Conservation (phyloP, 1,140 invertebrate species). For the Orchestia grillus region DNA sequence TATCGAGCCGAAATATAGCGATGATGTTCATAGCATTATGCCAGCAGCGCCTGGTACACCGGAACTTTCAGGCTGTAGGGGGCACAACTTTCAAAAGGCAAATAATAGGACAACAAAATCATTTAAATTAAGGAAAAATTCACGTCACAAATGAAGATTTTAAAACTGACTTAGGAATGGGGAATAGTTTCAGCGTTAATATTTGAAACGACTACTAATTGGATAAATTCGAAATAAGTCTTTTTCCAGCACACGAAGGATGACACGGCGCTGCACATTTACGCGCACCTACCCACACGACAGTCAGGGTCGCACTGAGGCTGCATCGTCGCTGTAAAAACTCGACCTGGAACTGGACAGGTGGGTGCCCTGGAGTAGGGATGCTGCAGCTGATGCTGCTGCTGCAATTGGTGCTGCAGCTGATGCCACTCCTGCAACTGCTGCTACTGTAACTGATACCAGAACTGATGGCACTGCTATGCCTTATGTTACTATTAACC, state of each 20-base stretch:
- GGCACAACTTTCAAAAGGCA: neutral
- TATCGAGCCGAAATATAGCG: neutral
- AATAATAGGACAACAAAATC: neutral
- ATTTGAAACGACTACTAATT: neutral
- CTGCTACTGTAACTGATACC: neutral
- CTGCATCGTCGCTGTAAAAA: neutral
- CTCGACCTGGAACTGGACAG: neutral
- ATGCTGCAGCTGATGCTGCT: neutral
- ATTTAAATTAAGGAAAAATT: neutral
- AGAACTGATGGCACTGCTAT: neutral
- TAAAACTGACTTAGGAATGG: neutral
- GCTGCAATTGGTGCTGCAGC: neutral
- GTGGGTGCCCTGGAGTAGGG: neutral
- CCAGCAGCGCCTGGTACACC: neutral
- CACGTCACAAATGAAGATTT: neutral
- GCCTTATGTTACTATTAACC: neutral
- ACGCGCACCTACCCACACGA: neutral
- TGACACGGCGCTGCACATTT: neutral
- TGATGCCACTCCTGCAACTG: neutral
- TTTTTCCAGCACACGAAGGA: neutral
- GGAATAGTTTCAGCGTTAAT: neutral
- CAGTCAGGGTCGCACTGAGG: neutral
- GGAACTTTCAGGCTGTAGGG: neutral
- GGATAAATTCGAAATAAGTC: neutral
- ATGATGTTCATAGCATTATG: neutral